Conservation (phyloP, 2,113 vertebrate species). For the Pagrus major region DNA sequence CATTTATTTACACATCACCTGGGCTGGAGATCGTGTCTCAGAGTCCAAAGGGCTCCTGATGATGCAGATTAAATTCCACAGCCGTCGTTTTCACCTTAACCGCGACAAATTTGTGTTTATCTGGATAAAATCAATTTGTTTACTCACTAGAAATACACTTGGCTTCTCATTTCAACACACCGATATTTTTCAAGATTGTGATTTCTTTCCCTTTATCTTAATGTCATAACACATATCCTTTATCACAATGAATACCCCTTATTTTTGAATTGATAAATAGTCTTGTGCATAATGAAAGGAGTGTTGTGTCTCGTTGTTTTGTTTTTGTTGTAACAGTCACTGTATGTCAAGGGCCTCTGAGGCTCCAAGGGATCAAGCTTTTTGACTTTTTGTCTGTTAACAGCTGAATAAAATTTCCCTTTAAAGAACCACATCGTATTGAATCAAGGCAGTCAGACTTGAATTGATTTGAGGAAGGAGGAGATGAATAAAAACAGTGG, state of each 20-base stretch:
- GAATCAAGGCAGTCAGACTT: slow-evolving; percentile 68
- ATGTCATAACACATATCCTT: not conserved
- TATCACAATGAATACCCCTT: not conserved
- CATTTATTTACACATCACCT: slow-evolving; percentile 22
- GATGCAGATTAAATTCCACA: not conserved
- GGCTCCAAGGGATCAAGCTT: slow-evolving; percentile 32
- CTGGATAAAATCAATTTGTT: not conserved
- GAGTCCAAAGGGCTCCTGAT: not conserved
- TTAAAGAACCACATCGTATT: slow-evolving; percentile 62
- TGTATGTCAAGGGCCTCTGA: slow-evolving; percentile 12
- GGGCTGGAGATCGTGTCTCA: not conserved
- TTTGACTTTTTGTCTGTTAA: slow-evolving; percentile 53
- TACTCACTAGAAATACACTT: not conserved
- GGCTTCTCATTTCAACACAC: not conserved
- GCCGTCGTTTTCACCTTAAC: not conserved
- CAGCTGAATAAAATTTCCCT: slow-evolving; percentile 60
- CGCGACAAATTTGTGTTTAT: not conserved
- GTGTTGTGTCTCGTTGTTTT: not conserved
- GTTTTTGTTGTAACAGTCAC: slow-evolving; percentile 11
- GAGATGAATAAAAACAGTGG: slow-evolving; percentile 77
- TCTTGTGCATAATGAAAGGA: not conserved
- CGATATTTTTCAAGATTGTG: not conserved
- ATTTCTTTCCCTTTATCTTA: slow-evolving; percentile 1
- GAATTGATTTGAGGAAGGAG: slow-evolving; percentile 74
- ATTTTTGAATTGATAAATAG: not conserved